Percentiles rank a stretch among this genome's conserved stretches.
Evolutionary conservation across 2,113 vertebrate species (phyloP).

Genomic region (Rutilus rutilus): DNA sequence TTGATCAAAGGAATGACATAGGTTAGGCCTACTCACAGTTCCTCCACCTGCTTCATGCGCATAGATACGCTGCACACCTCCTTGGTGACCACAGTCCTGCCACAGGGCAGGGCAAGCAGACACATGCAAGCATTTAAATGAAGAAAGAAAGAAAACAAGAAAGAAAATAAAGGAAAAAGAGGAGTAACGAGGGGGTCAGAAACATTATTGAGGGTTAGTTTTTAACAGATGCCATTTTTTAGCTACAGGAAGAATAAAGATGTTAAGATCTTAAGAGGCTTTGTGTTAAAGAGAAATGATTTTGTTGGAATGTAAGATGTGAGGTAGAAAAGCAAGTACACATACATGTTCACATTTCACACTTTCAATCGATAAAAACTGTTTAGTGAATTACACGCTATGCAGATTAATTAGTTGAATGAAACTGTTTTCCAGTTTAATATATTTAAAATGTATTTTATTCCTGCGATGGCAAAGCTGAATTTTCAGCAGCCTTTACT

Average conservation of each 20-base stretch:
- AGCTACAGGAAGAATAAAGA: conserved; percentile 13
- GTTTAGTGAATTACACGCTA: background rate
- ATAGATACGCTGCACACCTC: conserved; percentile 98
- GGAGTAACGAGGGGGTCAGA: conserved; percentile 35
- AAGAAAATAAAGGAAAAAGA: conserved; percentile 50
- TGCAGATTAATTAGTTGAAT: background rate
- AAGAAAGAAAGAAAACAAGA: conserved; percentile 47
- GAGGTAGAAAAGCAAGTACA: background rate
- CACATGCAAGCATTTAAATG: conserved; percentile 76
- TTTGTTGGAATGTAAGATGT: background rate
- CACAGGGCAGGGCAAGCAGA: conserved; percentile 80
- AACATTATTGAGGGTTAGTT: conserved; percentile 38
- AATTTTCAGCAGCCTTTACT: too few species aligned
- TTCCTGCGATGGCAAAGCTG: too few species aligned
- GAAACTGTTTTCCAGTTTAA: too few species aligned
- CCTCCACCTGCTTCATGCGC: conserved; percentile 99
- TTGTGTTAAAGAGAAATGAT: conserved; percentile 10
- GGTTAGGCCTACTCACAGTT: conserved; percentile 96
- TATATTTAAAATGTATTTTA: too few species aligned
- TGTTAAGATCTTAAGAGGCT: conserved; percentile 10
- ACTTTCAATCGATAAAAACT: background rate
- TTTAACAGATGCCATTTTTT: background rate
- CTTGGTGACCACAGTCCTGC: conserved; percentile 93
- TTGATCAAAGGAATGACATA: conserved; percentile 22
- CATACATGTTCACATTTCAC: background rate